These are phyloP conservation scores for Sarcophaga carnaria DNA, from an alignment of 2,888 invertebrate species.

Conservation along the genomic window DNA sequence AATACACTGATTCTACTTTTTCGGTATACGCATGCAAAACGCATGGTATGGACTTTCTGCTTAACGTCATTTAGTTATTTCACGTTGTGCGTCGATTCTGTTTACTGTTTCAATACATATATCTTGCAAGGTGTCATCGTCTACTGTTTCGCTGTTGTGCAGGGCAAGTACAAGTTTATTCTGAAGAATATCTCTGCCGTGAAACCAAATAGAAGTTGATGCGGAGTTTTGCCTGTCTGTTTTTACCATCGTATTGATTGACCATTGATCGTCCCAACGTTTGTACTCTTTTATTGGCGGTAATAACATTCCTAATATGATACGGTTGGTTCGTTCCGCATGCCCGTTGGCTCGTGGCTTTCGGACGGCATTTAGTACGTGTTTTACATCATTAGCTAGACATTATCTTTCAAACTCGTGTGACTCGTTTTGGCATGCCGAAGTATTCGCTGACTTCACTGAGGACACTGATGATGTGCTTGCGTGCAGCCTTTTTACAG, in stretches of 20 bases:
- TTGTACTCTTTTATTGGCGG: constrained; percentile 48
- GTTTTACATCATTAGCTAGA: constrained; percentile 67
- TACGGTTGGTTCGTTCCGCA: constrained; percentile 53
- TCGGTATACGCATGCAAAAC: too few species aligned
- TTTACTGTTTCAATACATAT: constrained; percentile 12
- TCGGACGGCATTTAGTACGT: constrained; percentile 70
- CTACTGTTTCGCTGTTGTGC: background rate
- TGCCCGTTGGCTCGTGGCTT: constrained; percentile 71
- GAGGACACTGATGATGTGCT: constrained; percentile 36
- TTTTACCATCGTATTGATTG: constrained; percentile 53
- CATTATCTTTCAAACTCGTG: constrained; percentile 68
- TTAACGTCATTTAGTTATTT: constrained; percentile 48
- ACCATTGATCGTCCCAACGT: constrained; percentile 57
- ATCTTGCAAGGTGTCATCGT: background rate
- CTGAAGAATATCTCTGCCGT: constrained; percentile 51
- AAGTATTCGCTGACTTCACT: constrained; percentile 60
- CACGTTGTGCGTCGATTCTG: constrained; percentile 29
- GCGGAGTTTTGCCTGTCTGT: constrained; percentile 15
- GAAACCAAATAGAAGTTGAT: constrained; percentile 38
- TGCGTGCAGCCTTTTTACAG: constrained; percentile 14
- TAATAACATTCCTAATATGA: constrained; percentile 44
- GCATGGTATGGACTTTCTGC: background rate
- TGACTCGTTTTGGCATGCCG: constrained; percentile 71
- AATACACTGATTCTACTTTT: too few species aligned
- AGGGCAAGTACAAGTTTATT: constrained; percentile 39